These are phyloP conservation scores for Onychorhynchus coronatus DNA, from an alignment of 2,113 vertebrate genomes.

Conservation along the genomic window DNA sequence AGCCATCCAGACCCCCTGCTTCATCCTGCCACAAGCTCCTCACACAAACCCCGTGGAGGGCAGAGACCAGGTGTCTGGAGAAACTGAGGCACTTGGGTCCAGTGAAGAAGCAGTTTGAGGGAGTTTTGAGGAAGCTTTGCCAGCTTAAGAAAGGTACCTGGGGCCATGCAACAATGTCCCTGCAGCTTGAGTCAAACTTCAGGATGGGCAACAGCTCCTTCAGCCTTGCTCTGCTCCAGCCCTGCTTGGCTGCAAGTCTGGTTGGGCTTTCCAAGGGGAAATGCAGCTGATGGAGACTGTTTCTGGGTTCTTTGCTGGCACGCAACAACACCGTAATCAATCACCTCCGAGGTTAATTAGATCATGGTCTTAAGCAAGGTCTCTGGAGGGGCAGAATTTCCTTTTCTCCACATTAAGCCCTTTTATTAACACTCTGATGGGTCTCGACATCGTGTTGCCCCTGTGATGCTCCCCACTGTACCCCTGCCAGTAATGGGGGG, in stretches of 20 bases:
- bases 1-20: not conserved
- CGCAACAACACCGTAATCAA: rapidly evolving
- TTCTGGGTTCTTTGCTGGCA: not conserved
- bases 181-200: not conserved
- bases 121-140: not conserved
- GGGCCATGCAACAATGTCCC: rapidly evolving
- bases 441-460: rapidly evolving
- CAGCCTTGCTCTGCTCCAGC: not conserved
- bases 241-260: not conserved
- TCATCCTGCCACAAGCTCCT: not conserved
- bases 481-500: rapidly evolving
- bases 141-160: not conserved
- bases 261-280: not conserved
- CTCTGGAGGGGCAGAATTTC: not conserved
- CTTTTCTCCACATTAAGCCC: not conserved
- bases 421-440: not conserved
- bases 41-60: not conserved
- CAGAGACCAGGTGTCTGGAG: not conserved
- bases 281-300: not conserved
- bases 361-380: not conserved
- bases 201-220: not conserved
- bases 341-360: not conserved
- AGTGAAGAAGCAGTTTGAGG: not conserved
- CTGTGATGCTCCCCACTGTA: rapidly evolving
- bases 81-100: too few species aligned